phyloP scores from a whole-genome alignment of 2,888 invertebrate genomes.

The Ferdinandea cuprea region DNA sequence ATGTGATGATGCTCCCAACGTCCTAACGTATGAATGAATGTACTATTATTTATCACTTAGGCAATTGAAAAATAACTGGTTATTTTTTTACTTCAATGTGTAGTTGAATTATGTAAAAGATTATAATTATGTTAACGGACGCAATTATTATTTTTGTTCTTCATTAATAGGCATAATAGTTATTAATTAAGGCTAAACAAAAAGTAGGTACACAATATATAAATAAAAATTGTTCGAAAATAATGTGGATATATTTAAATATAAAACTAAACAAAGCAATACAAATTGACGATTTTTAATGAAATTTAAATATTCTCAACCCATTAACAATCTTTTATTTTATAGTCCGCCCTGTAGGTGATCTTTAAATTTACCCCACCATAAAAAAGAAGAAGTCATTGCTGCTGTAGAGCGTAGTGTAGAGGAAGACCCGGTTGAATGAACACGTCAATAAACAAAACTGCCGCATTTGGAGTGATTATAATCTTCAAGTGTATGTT shows the following conservation, averaged over 20 bases:
- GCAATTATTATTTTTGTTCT: slow-evolving; percentile 13
- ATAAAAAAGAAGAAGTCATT: no score
- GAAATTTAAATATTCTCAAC: no score
- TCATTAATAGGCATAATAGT: slow-evolving; percentile 20
- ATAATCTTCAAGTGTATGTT: no score
- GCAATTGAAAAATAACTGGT: slow-evolving; percentile 54
- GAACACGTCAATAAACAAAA: no score
- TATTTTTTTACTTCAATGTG: slow-evolving; percentile 67
- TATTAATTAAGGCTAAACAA: slow-evolving; percentile 29
- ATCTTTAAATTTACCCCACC: no score
- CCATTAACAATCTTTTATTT: no score
- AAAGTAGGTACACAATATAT: neutral
- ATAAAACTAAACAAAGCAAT: slow-evolving; percentile 19
- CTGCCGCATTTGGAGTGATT: no score
- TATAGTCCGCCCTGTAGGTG: no score
- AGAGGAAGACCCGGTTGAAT: no score
- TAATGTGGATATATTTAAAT: slow-evolving; percentile 35
- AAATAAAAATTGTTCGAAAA: slow-evolving; percentile 32
- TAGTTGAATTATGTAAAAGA: slow-evolving; percentile 51
- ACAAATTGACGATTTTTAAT: neutral
- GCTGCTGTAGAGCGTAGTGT: no score
- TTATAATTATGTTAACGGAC: slow-evolving; percentile 11
- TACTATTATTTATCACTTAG: slow-evolving; percentile 52
- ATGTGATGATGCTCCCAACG: slow-evolving; percentile 68
- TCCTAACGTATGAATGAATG: slow-evolving; percentile 39